These are phyloP conservation scores for Lota lota DNA, from an alignment of 2,113 vertebrate species.

Conservation along the genomic window DNA sequence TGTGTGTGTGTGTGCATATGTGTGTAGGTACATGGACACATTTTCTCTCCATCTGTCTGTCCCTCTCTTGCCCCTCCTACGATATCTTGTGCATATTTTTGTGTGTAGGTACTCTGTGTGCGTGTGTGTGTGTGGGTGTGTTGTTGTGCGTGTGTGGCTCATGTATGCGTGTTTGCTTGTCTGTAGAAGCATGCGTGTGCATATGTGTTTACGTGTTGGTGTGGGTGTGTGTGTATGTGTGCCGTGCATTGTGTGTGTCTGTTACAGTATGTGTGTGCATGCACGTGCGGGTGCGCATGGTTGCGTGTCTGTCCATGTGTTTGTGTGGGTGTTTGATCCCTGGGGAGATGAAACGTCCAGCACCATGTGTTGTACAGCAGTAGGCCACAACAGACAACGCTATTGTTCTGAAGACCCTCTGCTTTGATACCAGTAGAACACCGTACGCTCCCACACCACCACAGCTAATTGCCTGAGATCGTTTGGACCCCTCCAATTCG, in stretches of 20 bases:
- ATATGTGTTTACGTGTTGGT: conserved; percentile 31
- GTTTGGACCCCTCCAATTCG: background rate
- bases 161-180: background rate
- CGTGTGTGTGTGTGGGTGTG: background rate
- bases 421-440: conserved; percentile 4
- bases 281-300: conserved; percentile 45
- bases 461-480: conserved; percentile 1
- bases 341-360: conserved; percentile 56
- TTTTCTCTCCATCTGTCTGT: background rate
- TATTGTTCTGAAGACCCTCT: conserved; percentile 17
- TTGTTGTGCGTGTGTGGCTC: background rate
- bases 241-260: conserved; percentile 18
- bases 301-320: background rate
- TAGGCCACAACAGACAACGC: conserved; percentile 53
- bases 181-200: conserved; percentile 10
- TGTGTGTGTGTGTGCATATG: conserved; percentile 7
- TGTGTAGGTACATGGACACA: background rate
- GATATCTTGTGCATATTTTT: conserved; percentile 2
- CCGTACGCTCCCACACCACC: conserved; percentile 13
- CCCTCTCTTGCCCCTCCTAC: background rate
- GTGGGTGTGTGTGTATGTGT: conserved; percentile 35
- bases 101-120: conserved; percentile 10
- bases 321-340: conserved; percentile 55
- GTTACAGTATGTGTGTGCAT: conserved; percentile 29
- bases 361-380: conserved; percentile 64